Percentiles rank a stretch among this genome's conserved stretches.
Evolutionary conservation across 2,888 invertebrate genomes (phyloP).

Genomic region (Hemicrepidius hirtus): DNA sequence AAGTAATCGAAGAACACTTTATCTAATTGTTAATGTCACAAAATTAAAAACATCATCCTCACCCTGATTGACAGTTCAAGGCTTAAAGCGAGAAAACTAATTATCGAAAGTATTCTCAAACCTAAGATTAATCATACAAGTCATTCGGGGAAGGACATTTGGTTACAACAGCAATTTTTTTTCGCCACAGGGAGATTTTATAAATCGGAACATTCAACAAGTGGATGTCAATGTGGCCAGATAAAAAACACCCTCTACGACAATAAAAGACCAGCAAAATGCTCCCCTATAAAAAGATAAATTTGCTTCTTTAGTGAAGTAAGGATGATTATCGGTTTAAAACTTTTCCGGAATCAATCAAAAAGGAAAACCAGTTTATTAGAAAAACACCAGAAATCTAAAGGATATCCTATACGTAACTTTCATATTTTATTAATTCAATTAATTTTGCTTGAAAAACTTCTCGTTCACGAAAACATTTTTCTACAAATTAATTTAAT

Average conservation of each 20-base stretch:
- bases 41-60: conserved; percentile 45
- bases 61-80: conserved; percentile 49
- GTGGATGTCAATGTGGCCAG: conserved; percentile 71
- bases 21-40: conserved; percentile 44
- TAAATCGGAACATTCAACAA: conserved; percentile 56
- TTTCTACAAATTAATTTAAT: conserved; percentile 25
- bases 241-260: conserved; percentile 72
- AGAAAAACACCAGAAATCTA: not conserved
- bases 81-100: conserved; percentile 42
- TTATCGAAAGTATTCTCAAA: conserved; percentile 43
- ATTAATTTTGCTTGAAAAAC: not conserved
- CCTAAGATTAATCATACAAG: conserved; percentile 44
- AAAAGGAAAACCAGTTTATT: not conserved
- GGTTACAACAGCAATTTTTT: conserved; percentile 25
- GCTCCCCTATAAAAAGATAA: conserved; percentile 37
- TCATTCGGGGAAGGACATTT: conserved; percentile 43
- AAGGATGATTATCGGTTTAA: conserved; percentile 33
- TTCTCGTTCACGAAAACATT: not conserved
- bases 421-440: conserved; percentile 1
- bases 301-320: conserved; percentile 1
- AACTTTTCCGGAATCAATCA: conserved; percentile 15
- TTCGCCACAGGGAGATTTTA: conserved; percentile 24
- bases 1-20: conserved; percentile 33
- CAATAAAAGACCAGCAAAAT: conserved; percentile 66
- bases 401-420: too few relatives aligned